Evolutionary conservation across 30 jellyfish, hydroid and myxozoan genomes (phyloP).

Genomic region (Rhopilema esculentum): DNA sequence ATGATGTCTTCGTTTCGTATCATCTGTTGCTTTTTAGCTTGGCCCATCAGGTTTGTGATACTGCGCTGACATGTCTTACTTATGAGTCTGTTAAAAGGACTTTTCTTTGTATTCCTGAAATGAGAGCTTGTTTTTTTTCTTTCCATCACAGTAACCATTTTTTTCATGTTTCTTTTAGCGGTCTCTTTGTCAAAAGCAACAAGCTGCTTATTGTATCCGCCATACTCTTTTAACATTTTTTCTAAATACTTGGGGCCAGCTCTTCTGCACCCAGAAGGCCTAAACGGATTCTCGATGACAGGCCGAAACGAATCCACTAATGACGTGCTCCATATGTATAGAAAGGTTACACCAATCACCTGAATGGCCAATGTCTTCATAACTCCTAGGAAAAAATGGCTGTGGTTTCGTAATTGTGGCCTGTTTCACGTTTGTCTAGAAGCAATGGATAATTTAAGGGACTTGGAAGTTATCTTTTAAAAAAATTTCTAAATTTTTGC

Average conservation of each 20-base stretch:
- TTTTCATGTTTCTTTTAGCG: not conserved
- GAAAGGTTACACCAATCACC: not conserved
- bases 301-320: not conserved
- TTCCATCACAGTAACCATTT: not conserved
- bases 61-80: not conserved
- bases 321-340: not conserved
- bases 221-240: not conserved
- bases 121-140: not conserved
- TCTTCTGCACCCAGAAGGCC: not conserved
- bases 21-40: not conserved
- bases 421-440: too few relatives aligned
- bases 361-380: not conserved
- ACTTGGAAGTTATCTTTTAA: too few relatives aligned
- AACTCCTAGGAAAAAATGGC: not conserved
- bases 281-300: not conserved
- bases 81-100: not conserved
- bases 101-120: not conserved
- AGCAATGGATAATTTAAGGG: too few relatives aligned
- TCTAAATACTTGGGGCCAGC: not conserved
- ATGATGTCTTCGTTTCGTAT: not conserved
- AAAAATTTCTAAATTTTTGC: too few relatives aligned
- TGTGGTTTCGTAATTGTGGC: too few relatives aligned
- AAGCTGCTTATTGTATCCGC: conserved; percentile 6
- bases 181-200: conserved; percentile 6
- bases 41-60: not conserved